Percentiles rank a stretch among this genome's conserved stretches.
Evolutionary conservation across 2,888 invertebrate species (phyloP).

Genomic region (Scaptomyza flava): DNA sequence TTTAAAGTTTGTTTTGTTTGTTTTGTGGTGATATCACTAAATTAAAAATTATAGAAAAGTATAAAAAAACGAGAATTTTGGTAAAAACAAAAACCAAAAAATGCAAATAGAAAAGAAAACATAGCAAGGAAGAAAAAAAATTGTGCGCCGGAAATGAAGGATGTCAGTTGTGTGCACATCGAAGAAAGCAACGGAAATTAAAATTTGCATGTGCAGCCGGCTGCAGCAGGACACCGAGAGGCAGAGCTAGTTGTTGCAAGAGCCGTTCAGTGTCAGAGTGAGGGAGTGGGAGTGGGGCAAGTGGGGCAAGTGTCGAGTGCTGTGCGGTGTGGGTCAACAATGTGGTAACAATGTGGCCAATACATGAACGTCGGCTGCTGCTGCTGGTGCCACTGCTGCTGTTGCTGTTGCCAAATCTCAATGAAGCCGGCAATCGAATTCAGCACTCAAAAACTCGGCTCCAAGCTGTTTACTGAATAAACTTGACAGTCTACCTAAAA

Average conservation of each 20-base stretch:
- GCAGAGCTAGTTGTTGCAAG: slow-evolving; percentile 4
- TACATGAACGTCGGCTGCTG: slow-evolving; percentile 26
- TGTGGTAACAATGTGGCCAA: slow-evolving; percentile 45
- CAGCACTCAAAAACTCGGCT: slow-evolving; percentile 35
- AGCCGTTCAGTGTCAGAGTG: not conserved
- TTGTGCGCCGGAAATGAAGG: slow-evolving; percentile 74
- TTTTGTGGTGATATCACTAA: slow-evolving; percentile 12
- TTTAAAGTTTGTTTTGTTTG: slow-evolving; percentile 32
- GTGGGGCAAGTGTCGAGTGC: not conserved
- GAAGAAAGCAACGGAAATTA: slow-evolving; percentile 80
- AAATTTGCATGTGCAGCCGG: slow-evolving; percentile 76
- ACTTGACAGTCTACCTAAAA: slow-evolving; percentile 29
- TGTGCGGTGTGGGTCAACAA: slow-evolving; percentile 18
- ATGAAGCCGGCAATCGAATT: slow-evolving; percentile 41
- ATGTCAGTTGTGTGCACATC: slow-evolving; percentile 73
- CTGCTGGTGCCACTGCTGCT: slow-evolving; percentile 15
- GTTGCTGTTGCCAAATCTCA: slow-evolving; percentile 30
- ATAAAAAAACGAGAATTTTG: not conserved
- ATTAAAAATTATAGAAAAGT: slow-evolving; percentile 1
- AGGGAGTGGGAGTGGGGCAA: not conserved
- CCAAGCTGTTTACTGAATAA: slow-evolving; percentile 41
- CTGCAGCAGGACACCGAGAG: slow-evolving; percentile 26
- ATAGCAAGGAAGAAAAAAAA: slow-evolving; percentile 13
- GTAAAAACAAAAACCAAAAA: not conserved
- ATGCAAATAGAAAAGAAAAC: slow-evolving; percentile 1